Percentiles rank a stretch among this genome's conserved stretches.
phyloP scores from a whole-genome alignment of 2,113 vertebrate species.

The Daboia siamensis region DNA sequence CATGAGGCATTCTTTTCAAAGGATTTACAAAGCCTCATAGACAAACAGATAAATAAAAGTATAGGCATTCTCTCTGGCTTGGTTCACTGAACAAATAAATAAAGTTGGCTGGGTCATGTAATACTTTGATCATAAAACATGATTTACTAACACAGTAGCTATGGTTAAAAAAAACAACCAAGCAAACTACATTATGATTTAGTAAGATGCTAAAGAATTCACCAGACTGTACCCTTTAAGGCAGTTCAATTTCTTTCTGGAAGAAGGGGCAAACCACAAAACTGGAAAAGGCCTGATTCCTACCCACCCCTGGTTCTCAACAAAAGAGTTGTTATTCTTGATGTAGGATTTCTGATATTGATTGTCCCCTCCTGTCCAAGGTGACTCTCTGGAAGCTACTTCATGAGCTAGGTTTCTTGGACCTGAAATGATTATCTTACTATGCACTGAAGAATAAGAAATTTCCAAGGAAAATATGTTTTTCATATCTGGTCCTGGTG shows the following conservation, averaged over 20 bases:
- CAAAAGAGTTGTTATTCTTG: too few relatives aligned
- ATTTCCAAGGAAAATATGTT: background rate
- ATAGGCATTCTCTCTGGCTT: background rate
- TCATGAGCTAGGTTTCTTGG: background rate
- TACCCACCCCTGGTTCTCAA: too few relatives aligned
- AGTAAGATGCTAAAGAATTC: background rate
- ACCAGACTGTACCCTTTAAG: background rate
- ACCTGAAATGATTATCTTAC: background rate
- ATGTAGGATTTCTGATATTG: too few relatives aligned
- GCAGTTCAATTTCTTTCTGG: too few relatives aligned
- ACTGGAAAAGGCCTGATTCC: too few relatives aligned
- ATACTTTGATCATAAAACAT: background rate
- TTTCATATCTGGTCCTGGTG: background rate
- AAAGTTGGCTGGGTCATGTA: background rate
- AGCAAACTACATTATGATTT: background rate
- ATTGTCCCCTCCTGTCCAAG: too few relatives aligned
- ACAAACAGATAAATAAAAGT: background rate
- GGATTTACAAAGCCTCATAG: background rate
- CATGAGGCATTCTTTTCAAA: background rate
- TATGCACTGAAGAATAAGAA: background rate
- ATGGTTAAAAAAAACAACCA: background rate
- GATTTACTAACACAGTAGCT: background rate
- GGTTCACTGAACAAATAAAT: background rate
- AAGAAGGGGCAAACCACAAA: too few relatives aligned
- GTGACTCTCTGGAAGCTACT: too few relatives aligned